phyloP scores from a whole-genome alignment of 2,888 invertebrate species.

The Volucella inanis region DNA sequence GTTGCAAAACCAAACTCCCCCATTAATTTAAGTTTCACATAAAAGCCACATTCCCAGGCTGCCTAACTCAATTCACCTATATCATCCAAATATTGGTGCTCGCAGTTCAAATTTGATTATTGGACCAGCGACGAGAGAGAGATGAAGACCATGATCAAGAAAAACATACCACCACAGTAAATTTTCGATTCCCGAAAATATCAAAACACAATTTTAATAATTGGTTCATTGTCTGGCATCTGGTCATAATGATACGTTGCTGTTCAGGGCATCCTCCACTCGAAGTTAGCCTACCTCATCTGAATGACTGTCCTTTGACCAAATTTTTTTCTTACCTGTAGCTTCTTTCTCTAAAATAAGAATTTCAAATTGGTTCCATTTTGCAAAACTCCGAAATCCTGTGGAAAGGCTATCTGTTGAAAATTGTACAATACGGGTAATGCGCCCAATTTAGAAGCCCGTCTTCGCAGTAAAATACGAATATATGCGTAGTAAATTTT shows the following conservation, averaged over 20 bases:
- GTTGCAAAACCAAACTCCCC: slow-evolving; percentile 44
- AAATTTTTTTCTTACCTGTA: slow-evolving; percentile 27
- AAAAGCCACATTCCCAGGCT: background rate
- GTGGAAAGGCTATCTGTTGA: too few species aligned
- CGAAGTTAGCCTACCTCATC: slow-evolving; percentile 34
- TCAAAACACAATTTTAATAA: slow-evolving; percentile 82
- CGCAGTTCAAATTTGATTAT: slow-evolving; percentile 35
- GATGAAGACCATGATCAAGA: slow-evolving; percentile 13
- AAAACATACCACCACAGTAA: slow-evolving; percentile 33
- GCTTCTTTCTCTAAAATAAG: slow-evolving; percentile 40
- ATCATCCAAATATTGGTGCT: slow-evolving; percentile 46
- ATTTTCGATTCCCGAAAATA: slow-evolving; percentile 66
- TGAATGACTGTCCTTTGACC: slow-evolving; percentile 60
- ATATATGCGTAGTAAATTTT: slow-evolving; percentile 25
- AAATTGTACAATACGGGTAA: background rate
- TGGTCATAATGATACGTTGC: slow-evolving; percentile 75
- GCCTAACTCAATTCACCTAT: background rate
- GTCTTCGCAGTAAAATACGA: slow-evolving; percentile 24
- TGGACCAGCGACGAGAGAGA: slow-evolving; percentile 8
- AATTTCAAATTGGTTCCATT: slow-evolving; percentile 57
- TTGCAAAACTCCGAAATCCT: slow-evolving; percentile 16
- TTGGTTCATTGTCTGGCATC: slow-evolving; percentile 79
- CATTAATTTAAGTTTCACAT: slow-evolving; percentile 49
- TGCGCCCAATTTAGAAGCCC: slow-evolving; percentile 35
- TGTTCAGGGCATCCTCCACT: slow-evolving; percentile 53